These are phyloP conservation scores for Sterna hirundo DNA, from an alignment of 2,113 vertebrate genomes.

Conservation along the genomic window DNA sequence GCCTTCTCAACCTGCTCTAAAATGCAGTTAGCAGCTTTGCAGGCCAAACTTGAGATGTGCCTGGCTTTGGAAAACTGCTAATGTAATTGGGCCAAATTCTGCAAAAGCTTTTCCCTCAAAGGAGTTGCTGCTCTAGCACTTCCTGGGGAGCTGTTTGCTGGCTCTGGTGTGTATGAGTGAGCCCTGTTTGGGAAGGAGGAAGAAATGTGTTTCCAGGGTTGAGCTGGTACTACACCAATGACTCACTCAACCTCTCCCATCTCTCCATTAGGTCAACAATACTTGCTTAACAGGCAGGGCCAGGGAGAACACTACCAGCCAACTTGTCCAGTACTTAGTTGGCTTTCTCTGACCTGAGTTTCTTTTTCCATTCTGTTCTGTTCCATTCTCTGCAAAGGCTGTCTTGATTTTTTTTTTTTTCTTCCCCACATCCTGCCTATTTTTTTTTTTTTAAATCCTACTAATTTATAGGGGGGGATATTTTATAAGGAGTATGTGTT, in stretches of 20 bases:
- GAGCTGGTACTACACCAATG: not conserved
- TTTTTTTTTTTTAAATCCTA: not conserved
- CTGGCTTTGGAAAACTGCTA: not conserved
- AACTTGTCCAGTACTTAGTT: not conserved
- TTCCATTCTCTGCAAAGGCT: not conserved
- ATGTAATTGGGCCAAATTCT: not conserved
- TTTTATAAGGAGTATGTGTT: not conserved
- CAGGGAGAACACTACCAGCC: not conserved
- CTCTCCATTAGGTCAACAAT: not conserved
- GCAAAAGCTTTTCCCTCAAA: not conserved
- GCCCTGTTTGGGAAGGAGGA: not conserved
- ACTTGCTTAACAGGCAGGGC: not conserved
- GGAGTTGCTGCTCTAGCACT: not conserved
- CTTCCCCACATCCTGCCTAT: not conserved
- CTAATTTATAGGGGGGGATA: not conserved
- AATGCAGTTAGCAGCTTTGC: not conserved
- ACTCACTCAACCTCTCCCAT: constrained; percentile 23
- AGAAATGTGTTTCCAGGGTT: not conserved
- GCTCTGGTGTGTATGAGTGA: not conserved
- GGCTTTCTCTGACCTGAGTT: not conserved
- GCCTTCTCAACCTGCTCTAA: not conserved
- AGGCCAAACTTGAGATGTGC: not conserved
- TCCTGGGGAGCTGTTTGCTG: not conserved
- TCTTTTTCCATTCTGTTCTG: not conserved
- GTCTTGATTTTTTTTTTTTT: not conserved